Evolutionary conservation across 2,113 vertebrate genomes (phyloP), one percentile per base, ranked within the genome.

Genomic region (Nesoenas mayeri): DNA sequence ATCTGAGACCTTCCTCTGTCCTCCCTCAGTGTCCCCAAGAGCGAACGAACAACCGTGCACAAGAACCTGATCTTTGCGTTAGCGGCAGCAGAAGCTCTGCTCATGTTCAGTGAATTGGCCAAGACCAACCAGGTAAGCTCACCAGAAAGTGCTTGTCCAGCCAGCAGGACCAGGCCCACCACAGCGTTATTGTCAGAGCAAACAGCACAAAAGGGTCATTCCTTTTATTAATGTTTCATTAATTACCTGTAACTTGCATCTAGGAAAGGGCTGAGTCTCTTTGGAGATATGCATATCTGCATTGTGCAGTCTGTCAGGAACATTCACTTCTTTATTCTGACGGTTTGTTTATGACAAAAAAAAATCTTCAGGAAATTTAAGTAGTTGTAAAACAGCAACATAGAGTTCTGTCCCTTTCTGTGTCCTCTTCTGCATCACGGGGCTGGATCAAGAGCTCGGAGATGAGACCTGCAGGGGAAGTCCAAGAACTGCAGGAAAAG

Each of bases 61-160:
- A 99, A 99, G 97, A 99, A 99, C 97, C 98, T 99, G 79, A 99
- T 99, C 50, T 98, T 98, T 51, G 98, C 99, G 3, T 94, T 99
- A 80, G 98, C 98, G 18, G 87, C 97, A 2, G 98, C 98, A 12
- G 98, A 99, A 94, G 98, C 98, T 73, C 96, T 99, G 94, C 91
- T 99, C 70, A 98, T 99, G 98, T 98, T 98, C 96, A 99, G 99
- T 14, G 98, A 99, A 57, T 95, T 98, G 97, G 98, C 98, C 5
- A 98, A 98, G 87, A 92, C 89, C 80, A 98, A 97, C 84, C 95
- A 98, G 99, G 99, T 99, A 42, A 96, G 95, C 40, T 28, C 60
- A 5, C 8, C 24, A 36, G 21, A 5, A 53, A 2, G 24, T 4
- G 70, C 40, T 82, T 15, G 0, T 2, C 6, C 17, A n/a, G 16